A percentile compares a stretch with the other conserved stretches of the same genome.
phyloP scores from a whole-genome alignment of 1,140 invertebrate species.

The Lepidurus apus region DNA sequence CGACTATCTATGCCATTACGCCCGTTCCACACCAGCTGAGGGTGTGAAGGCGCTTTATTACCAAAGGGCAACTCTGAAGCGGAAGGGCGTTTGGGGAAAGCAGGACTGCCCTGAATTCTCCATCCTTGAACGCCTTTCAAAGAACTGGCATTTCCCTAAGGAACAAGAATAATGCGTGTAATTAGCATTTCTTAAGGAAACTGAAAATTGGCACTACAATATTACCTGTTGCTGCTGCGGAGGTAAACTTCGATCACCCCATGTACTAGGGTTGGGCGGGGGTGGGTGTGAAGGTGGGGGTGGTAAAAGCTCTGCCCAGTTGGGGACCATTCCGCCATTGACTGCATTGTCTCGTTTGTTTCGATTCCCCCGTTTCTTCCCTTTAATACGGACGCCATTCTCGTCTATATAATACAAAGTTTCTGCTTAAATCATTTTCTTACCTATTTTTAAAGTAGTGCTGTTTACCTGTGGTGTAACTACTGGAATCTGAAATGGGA shows the following conservation, averaged over 20 bases:
- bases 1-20: constrained; percentile 18
- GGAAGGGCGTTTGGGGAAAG: constrained; percentile 4
- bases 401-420: background rate
- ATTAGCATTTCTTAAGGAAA: background rate
- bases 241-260: background rate
- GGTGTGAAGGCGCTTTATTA: constrained; percentile 1
- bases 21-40: background rate
- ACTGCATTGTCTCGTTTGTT: constrained; percentile 24
- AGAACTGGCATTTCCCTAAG: background rate
- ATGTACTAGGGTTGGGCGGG: constrained; percentile 24
- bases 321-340: constrained; percentile 25
- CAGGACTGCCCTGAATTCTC: constrained; percentile 1
- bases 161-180: background rate
- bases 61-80: constrained; percentile 3
- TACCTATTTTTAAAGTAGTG: background rate
- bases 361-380: constrained; percentile 23
- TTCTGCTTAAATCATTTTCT: background rate
- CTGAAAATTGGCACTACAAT: background rate
- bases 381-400: constrained; percentile 3
- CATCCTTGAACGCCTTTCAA: constrained; percentile 14
- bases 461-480: constrained; percentile 31
- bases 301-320: constrained; percentile 27
- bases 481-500: constrained; percentile 25
- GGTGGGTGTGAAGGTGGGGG: constrained; percentile 30
- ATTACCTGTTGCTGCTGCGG: constrained; percentile 11